Base-by-base conservation (phyloP, 1,140 invertebrate genomes). In the Ruditapes philippinarum region DNA sequence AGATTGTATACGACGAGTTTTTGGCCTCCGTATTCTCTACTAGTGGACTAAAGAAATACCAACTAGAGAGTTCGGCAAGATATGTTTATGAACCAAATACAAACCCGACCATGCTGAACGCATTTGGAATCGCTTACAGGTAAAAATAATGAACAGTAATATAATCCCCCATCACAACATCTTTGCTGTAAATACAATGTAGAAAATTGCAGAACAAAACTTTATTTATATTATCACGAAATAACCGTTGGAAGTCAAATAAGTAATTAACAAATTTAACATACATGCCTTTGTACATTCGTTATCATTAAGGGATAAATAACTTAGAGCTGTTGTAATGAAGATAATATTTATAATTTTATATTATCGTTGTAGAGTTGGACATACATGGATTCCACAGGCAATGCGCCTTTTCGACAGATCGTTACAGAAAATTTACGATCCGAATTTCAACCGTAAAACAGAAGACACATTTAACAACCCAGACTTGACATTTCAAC, bases 1-100 rank as follows among this genome's bases (percentile, higher is more conserved):
- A 97, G 17, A 98, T 98, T 57, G 97, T 97, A 49, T 98, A 98
- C 93, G 97, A 98, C 91, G 98, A 98, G 95, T 98, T 97, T 94
- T 95, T 99, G 22, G 98, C 98, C 0, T 19, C 80, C 2, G 38
- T 82, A 28, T 25, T 82, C n/a, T 65, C 80, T 14, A 0, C 14
- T 0, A 19, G 22, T 5, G 28, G 28, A 7, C 0, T 82, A 45
- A 28, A 19, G 25, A 42, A 36, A 28, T 82, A 65, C 60, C 17
- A 82, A n/a, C 80, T 82, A 0, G 22, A 22, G 28, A 82, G 54
- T n/a, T 5, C 3, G 12, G 45, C 31, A 17, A 1, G 3, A 17
- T 79, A 79, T 25, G 17, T 17, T 4, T 79, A 79, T 22, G 28
- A 79, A 2, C 33, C 76, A 22, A 28, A 19, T 11, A 33, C 31